Percentiles rank a stretch among this genome's conserved stretches.
Evolutionary conservation across 2,797 vertebrate species (phyloP).

Genomic region (Gymnocypris eckloni): DNA sequence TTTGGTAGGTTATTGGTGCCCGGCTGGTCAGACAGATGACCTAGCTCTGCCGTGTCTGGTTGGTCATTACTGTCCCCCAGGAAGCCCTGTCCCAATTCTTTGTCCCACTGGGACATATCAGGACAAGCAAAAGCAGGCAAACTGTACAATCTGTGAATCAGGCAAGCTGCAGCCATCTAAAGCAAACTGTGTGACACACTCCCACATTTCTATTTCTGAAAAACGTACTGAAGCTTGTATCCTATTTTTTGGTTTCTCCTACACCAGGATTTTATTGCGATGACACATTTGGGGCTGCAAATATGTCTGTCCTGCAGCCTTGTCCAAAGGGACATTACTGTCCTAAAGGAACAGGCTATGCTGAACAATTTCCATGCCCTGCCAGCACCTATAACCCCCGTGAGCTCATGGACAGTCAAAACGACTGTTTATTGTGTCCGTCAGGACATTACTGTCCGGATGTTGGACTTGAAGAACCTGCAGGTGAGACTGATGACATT

Average conservation of each 20-base stretch:
- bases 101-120: constrained; percentile 82
- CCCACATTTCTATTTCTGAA: constrained; percentile 21
- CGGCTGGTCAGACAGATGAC: constrained; percentile 74
- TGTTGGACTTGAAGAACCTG: constrained; percentile 80
- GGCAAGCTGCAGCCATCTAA: constrained; percentile 67
- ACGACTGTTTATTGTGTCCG: constrained; percentile 81
- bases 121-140: constrained; percentile 73
- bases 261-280: constrained; percentile 88
- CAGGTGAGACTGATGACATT: constrained; percentile 75
- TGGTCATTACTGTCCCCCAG: constrained; percentile 79
- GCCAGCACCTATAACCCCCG: constrained; percentile 83
- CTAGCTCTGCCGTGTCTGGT: constrained; percentile 76
- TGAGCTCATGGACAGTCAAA: constrained; percentile 65
- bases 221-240: constrained; percentile 22
- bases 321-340: constrained; percentile 91
- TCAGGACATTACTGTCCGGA: constrained; percentile 86
- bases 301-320: constrained; percentile 76
- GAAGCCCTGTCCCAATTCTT: constrained; percentile 74
- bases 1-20: constrained; percentile 82
- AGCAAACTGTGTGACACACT: constrained; percentile 4
- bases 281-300: constrained; percentile 69
- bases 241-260: neutral
- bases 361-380: constrained; percentile 85
- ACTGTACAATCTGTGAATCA: constrained; percentile 76
- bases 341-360: constrained; percentile 80